A percentile compares a stretch with the other conserved stretches of the same genome.
Evolutionary conservation across 2,113 vertebrate species (phyloP).

Genomic region (Rhea pennata): DNA sequence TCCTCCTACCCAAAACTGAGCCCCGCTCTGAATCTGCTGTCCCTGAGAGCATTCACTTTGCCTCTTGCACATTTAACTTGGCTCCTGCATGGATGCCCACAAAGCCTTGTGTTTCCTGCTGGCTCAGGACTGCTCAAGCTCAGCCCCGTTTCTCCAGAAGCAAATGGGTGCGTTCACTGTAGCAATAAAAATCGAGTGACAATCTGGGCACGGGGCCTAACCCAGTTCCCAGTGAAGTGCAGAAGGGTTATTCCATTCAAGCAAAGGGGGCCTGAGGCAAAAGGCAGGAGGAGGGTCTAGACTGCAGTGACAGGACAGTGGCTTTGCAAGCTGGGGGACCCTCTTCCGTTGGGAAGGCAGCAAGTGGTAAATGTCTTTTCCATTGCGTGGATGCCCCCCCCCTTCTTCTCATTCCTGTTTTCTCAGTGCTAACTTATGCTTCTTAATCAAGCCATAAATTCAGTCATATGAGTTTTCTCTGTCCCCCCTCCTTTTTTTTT

Average conservation of each 20-base stretch:
- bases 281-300: neutral
- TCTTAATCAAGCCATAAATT: slow-evolving; percentile 58
- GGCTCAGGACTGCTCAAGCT: neutral
- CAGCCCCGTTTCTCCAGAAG: slow-evolving; percentile 45
- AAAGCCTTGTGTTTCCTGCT: slow-evolving; percentile 57
- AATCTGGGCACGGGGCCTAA: slow-evolving; percentile 53
- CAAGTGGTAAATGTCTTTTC: neutral
- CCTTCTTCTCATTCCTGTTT: slow-evolving; percentile 40
- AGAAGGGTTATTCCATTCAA: neutral
- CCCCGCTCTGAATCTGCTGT: accelerated
- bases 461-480: slow-evolving; percentile 64
- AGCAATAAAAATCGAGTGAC: neutral
- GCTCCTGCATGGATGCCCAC: slow-evolving; percentile 37
- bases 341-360: neutral
- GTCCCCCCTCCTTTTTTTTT: neutral
- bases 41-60: neutral
- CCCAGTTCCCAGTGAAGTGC: slow-evolving; percentile 11
- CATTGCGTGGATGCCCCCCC: neutral
- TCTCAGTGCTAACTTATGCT: slow-evolving; percentile 58
- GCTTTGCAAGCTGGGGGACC: neutral
- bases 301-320: neutral
- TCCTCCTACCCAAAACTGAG: neutral
- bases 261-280: neutral
- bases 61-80: neutral
- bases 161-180: slow-evolving; percentile 57